phyloP scores from a whole-genome alignment of 2,113 vertebrate genomes.

The Columba janthina region DNA sequence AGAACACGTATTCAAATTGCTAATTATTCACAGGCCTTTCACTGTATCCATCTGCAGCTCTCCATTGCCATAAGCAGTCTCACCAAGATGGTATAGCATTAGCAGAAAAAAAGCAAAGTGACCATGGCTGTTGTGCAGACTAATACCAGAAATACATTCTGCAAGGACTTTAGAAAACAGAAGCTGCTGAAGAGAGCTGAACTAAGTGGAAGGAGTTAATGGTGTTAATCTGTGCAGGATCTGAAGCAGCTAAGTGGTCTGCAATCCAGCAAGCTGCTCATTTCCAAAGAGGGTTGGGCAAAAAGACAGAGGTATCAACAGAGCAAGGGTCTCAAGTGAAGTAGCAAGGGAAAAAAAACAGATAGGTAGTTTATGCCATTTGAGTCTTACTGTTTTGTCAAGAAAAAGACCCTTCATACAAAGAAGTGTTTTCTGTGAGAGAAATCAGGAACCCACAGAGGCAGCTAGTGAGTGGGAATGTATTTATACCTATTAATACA shows the following conservation, averaged over 20 bases:
- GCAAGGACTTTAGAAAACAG: not conserved
- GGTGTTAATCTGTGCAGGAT: not conserved
- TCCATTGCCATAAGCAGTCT: not conserved
- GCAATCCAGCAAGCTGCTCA: conserved; percentile 22
- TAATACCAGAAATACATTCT: not conserved
- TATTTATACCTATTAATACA: not conserved
- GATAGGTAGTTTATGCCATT: conserved; percentile 2
- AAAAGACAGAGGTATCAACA: not conserved
- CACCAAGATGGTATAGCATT: not conserved
- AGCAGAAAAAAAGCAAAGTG: not conserved
- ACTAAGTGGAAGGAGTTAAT: conserved; percentile 41
- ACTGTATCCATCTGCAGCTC: not conserved
- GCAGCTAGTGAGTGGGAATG: not conserved
- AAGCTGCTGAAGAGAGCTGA: not conserved
- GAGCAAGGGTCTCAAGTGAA: conserved; percentile 23
- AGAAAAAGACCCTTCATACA: not conserved
- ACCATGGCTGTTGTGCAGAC: not conserved
- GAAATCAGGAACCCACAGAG: not conserved
- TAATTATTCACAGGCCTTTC: not conserved
- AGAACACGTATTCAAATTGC: not conserved
- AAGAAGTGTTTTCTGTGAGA: not conserved
- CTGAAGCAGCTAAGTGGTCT: conserved; percentile 1
- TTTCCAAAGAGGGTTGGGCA: conserved; percentile 13
- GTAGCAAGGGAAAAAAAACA: not conserved
- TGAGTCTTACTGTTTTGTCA: not conserved